Base-by-base conservation (phyloP, 1,140 invertebrate genomes). In the Drosophila punjabiensis region DNA sequence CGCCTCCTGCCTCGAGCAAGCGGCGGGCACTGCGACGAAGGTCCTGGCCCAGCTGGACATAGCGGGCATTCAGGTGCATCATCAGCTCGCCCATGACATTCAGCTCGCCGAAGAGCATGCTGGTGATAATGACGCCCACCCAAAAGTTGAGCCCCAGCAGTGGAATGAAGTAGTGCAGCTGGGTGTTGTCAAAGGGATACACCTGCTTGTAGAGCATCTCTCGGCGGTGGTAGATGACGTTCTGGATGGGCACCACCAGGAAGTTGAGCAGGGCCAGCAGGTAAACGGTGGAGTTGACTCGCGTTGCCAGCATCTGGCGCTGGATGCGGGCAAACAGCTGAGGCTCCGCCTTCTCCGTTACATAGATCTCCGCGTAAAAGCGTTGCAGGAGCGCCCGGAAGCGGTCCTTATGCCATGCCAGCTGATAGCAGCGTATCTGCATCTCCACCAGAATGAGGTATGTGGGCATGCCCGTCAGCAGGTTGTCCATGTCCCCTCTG, bases 41-140 rank as follows among this genome's bases (percentile, higher is more conserved):
- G 33, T 92, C 83, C 18, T 69, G 53, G 0, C 66, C 63, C 59
- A 92, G 53, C 16, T 82, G 68, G 3, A 79, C 30, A 39, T 91
- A 92, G 5, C 91, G 81, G 5, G 74, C 84, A 70, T 92, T 92
- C 20, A 92, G 65, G 60, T 92, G 83, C 73, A 86, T 83, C 70
- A 92, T 83, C 13, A 91, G 48, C 37, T 82, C 87, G 13, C 86
- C 84, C 50, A 92, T 37, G 9, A 92, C 64, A 76, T 92, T 92
- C 4, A 92, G 61, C 13, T 92, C 91, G 7, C 87, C 86, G 3
- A 88, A 79, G 1, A 92, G 61, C 62, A 82, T 87, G 30, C 74
- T 74, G 13, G 78, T 84, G 18, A 92, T 82, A 6, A 85, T 77
- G 8, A 91, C 47, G 18, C 91, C 87, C 37, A 88, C 77, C 81